Evolutionary conservation across 2,113 vertebrate species (phyloP).

Genomic region (Pleuronectes platessa): DNA sequence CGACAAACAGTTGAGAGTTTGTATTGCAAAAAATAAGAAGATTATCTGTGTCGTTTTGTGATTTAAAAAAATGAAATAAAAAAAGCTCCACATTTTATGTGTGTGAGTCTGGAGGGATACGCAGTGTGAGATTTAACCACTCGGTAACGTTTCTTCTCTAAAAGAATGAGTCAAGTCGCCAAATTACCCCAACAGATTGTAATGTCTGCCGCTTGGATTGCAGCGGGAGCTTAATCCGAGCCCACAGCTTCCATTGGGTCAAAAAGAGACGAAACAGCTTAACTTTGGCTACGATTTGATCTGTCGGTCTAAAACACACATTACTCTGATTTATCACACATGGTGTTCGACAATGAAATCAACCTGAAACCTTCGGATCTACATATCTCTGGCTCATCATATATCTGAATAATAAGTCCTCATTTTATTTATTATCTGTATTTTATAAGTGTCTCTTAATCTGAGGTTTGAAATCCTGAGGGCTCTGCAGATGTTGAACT

Average conservation of each 20-base stretch:
- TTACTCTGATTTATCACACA: slow-evolving; percentile 27
- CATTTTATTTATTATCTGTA: no score
- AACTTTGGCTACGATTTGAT: slow-evolving; percentile 63
- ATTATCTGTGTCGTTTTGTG: no score
- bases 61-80: no score
- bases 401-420: no score
- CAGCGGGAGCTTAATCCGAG: slow-evolving; percentile 65
- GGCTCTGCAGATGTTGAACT: background rate
- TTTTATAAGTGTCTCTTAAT: background rate
- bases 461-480: background rate
- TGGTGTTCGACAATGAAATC: slow-evolving; percentile 8
- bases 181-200: slow-evolving; percentile 72
- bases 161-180: slow-evolving; percentile 47
- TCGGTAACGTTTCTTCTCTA: slow-evolving; percentile 8
- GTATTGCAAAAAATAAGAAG: no score
- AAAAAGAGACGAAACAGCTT: slow-evolving; percentile 58
- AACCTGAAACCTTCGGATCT: background rate
- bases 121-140: slow-evolving; percentile 3
- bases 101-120: background rate
- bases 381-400: no score
- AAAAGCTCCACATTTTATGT: background rate
- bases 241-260: slow-evolving; percentile 58
- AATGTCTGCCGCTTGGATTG: slow-evolving; percentile 57
- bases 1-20: no score
- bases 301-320: slow-evolving; percentile 36